Conservation (phyloP, 2,888 invertebrate genomes). For the Hydrotaea cyrtoneurina region DNA sequence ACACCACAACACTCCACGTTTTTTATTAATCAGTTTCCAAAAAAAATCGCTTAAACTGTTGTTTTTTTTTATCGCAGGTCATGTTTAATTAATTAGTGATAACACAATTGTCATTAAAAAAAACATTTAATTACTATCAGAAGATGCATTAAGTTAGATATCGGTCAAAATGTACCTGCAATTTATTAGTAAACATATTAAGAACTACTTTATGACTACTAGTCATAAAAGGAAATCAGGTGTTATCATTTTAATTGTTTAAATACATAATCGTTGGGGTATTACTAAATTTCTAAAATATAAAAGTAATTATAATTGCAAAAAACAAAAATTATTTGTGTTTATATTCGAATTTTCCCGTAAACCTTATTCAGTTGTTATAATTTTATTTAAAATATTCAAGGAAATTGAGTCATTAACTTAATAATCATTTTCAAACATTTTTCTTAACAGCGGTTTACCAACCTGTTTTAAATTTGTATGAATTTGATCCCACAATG, state of each 20-base stretch:
- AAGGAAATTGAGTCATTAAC: not conserved
- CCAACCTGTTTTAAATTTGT: no score
- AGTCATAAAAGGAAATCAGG: not conserved
- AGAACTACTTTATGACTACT: not conserved
- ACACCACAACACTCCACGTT: no score
- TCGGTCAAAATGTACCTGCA: not conserved
- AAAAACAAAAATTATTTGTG: not conserved
- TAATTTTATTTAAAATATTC: not conserved
- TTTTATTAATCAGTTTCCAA: no score
- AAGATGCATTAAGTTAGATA: not conserved
- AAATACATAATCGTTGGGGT: not conserved
- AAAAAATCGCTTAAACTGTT: no score
- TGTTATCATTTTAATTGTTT: slow-evolving; percentile 7
- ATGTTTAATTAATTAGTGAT: no score
- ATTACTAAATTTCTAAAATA: no score
- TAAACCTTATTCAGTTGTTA: not conserved
- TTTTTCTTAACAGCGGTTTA: no score
- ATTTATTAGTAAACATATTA: not conserved
- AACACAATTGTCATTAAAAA: no score
- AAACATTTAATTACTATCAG: no score
- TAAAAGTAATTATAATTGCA: not conserved
- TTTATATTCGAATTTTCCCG: slow-evolving; percentile 1
- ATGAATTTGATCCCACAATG: not conserved
- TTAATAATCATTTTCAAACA: no score
- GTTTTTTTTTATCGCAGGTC: no score